Evolutionary conservation across 2,888 invertebrate species (phyloP).

Genomic region (Scaptomyza reducta): DNA sequence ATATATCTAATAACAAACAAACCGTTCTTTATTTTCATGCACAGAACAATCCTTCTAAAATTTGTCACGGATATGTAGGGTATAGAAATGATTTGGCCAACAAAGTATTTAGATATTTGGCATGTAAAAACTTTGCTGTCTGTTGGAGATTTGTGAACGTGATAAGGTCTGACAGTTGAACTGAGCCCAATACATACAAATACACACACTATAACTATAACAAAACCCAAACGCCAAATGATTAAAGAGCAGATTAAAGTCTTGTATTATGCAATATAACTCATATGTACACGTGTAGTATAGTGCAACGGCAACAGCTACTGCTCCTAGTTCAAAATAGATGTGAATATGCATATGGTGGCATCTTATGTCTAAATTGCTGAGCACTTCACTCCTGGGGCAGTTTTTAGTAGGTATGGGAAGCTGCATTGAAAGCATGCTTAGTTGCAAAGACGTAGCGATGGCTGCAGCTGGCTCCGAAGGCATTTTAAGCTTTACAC

Average conservation of each 20-base stretch:
- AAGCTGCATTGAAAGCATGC: conserved; percentile 44
- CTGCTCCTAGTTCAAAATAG: conserved; percentile 14
- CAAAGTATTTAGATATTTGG: conserved; percentile 40
- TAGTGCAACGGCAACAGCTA: conserved; percentile 31
- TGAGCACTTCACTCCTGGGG: conserved; percentile 29
- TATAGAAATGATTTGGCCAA: conserved; percentile 27
- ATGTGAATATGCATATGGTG: conserved; percentile 32
- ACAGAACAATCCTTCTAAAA: background rate
- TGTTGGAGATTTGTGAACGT: conserved; percentile 48
- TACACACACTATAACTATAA: conserved; percentile 6
- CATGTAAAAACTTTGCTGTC: conserved; percentile 48
- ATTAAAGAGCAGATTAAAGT: conserved; percentile 49
- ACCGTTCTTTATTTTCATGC: background rate
- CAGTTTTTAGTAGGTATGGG: background rate
- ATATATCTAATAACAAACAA: too few relatives aligned
- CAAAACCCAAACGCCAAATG: conserved; percentile 16
- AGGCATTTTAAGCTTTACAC: conserved; percentile 46
- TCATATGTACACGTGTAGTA: background rate
- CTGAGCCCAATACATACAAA: conserved; percentile 11
- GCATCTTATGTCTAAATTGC: conserved; percentile 49
- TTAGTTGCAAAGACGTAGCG: conserved; percentile 50
- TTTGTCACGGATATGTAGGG: conserved; percentile 4
- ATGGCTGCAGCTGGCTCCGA: conserved; percentile 41
- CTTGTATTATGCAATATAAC: conserved; percentile 8
- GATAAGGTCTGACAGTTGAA: conserved; percentile 50